Evolutionary conservation across 2,113 vertebrate genomes (phyloP).

Genomic region (Semnopithecus entellus): DNA sequence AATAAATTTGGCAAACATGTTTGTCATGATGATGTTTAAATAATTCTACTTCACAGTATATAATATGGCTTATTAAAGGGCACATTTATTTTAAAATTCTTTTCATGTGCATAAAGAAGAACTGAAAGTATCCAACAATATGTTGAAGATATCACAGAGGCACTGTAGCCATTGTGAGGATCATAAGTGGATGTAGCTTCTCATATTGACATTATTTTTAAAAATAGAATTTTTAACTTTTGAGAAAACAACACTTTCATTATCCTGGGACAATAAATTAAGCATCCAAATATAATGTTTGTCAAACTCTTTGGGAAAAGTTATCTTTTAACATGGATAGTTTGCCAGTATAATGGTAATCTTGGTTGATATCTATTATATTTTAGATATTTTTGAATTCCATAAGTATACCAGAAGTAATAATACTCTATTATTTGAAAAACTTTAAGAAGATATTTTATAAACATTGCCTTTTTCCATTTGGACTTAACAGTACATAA

Average conservation of each 20-base stretch:
- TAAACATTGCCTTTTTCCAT: background rate
- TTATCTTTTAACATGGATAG: background rate
- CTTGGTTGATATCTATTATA: background rate
- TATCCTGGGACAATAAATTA: background rate
- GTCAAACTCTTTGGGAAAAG: background rate
- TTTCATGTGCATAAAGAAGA: background rate
- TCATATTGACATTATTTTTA: background rate
- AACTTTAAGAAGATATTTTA: background rate
- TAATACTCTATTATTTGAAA: background rate
- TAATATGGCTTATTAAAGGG: background rate
- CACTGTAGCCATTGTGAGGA: background rate
- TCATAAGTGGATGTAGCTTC: background rate
- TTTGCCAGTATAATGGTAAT: background rate
- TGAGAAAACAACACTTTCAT: background rate
- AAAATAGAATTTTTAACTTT: background rate
- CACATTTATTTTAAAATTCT: background rate
- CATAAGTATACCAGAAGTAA: background rate
- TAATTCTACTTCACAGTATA: background rate
- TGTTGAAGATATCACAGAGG: background rate
- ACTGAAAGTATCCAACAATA: background rate
- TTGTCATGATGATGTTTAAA: background rate
- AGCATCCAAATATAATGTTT: background rate
- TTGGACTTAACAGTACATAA: background rate
- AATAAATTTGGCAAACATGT: background rate
- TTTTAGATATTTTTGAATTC: conserved; percentile 12